Evolutionary conservation across 2,113 vertebrate species (phyloP), one percentile per base, ranked within the genome.

Genomic region (Pteropus alecto): DNA sequence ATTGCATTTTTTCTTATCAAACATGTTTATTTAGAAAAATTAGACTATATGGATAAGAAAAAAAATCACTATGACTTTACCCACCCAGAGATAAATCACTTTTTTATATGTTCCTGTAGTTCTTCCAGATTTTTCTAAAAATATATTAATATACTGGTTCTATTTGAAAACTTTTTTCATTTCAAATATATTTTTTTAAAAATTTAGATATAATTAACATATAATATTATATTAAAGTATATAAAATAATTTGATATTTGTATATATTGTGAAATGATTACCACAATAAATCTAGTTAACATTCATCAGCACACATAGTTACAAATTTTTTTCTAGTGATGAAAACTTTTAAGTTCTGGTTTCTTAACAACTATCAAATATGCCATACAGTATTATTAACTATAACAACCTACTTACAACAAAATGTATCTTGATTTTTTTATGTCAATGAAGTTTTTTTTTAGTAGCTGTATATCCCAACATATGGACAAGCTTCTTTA

Each of bases 1-100:
- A 77, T 60, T 94, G 38, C 56, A 33, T 77, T 84, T 94, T 82
- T 85, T 90, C 38, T 94, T 85, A 68, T 74, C 67, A 60, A 19
- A 60, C n/a, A 35, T 89, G 43, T 74, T 87, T 70, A 46, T 48
- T 83, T 48, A 41, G 46, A 90, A 84, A 94, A 77, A 41, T 24
- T n/a, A 90, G 79, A 58, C 33, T 78, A 51, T 61, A 61, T 78
- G 54, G 41, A 21, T 68, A 60, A 77, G 60, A 77, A 85, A 84
- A 85, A 61, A 95, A 68, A 68, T 77, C 78, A 84, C 41, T 48
- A 26, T 51, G 51, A 86, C 35, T 63, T 79, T 28, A 85, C 28
- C 51, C 4, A 76, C 12, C 54, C 12, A 46, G 65, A 71, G 9
- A 73, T 43, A 84, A 84, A 22, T 77, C 51, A 60, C 35, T 58